Evolutionary conservation across 2,888 invertebrate species (phyloP).

Genomic region (Euplagia quadripunctaria): DNA sequence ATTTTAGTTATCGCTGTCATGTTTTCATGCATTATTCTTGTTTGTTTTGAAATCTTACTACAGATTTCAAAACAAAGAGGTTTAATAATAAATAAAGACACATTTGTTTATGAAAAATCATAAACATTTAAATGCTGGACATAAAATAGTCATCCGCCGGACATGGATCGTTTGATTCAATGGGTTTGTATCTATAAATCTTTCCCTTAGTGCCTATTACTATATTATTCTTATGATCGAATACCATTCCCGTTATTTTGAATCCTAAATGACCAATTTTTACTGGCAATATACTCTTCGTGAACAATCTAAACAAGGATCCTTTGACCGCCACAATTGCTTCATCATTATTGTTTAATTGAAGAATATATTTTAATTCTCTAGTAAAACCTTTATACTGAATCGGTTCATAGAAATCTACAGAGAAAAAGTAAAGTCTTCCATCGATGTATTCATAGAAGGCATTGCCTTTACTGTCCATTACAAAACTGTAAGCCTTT

Average conservation of each 20-base stretch:
- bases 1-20: background rate
- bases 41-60: slow-evolving; percentile 11
- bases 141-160: slow-evolving; percentile 81
- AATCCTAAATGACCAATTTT: slow-evolving; percentile 79
- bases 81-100: background rate
- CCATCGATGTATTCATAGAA: slow-evolving; percentile 82
- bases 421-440: slow-evolving; percentile 76
- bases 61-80: slow-evolving; percentile 10
- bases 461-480: slow-evolving; percentile 75
- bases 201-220: slow-evolving; percentile 82
- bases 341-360: slow-evolving; percentile 76
- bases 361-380: slow-evolving; percentile 77
- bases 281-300: slow-evolving; percentile 72
- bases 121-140: slow-evolving; percentile 68
- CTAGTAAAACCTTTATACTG: slow-evolving; percentile 82
- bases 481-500: slow-evolving; percentile 77
- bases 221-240: slow-evolving; percentile 77
- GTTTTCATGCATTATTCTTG: slow-evolving; percentile 5
- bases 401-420: slow-evolving; percentile 76
- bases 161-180: slow-evolving; percentile 76
- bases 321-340: slow-evolving; percentile 80
- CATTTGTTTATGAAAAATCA: slow-evolving; percentile 7
- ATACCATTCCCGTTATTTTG: slow-evolving; percentile 79
- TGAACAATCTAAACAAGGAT: slow-evolving; percentile 70
- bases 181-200: slow-evolving; percentile 78